Conservation (phyloP, 2,888 invertebrate species). For the Lycaena phlaeas region DNA sequence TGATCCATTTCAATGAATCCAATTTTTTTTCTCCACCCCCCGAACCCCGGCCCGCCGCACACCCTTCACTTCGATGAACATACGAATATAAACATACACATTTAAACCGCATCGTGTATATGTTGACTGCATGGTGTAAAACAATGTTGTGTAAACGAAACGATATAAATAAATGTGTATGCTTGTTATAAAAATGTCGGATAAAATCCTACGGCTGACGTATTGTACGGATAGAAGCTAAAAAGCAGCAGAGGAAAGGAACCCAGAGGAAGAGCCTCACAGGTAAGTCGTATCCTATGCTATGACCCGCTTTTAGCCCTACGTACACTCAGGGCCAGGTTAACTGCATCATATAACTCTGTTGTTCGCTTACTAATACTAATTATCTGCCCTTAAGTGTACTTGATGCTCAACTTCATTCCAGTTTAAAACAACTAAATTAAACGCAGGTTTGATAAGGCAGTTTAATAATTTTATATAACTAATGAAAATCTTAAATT, state of each 20-base stretch:
- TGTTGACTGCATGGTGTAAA: constrained; percentile 70
- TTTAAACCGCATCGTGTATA: constrained; percentile 60
- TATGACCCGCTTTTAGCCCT: constrained; percentile 47
- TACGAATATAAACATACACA: constrained; percentile 51
- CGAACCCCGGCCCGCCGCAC: constrained; percentile 67
- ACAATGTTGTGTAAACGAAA: constrained; percentile 24
- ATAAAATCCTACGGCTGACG: constrained; percentile 34
- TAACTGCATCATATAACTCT: constrained; percentile 8
- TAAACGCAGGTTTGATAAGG: too few species aligned
- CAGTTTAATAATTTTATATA: too few species aligned
- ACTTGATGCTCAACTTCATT: constrained; percentile 5
- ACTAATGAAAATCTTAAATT: too few species aligned
- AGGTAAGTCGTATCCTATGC: constrained; percentile 81
- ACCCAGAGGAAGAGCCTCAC: constrained; percentile 82
- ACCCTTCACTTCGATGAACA: constrained; percentile 56
- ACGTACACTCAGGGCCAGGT: constrained; percentile 46
- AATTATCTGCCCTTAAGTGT: constrained; percentile 9
- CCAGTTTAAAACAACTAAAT: neutral
- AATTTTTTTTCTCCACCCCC: constrained; percentile 63
- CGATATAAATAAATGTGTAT: constrained; percentile 62
- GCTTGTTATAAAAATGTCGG: constrained; percentile 38
- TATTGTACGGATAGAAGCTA: constrained; percentile 83
- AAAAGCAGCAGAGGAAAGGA: constrained; percentile 92
- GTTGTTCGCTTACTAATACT: constrained; percentile 3
- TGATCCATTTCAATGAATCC: constrained; percentile 71